Base-by-base conservation (phyloP, 2,113 vertebrate genomes). In the Junco hyemalis region DNA sequence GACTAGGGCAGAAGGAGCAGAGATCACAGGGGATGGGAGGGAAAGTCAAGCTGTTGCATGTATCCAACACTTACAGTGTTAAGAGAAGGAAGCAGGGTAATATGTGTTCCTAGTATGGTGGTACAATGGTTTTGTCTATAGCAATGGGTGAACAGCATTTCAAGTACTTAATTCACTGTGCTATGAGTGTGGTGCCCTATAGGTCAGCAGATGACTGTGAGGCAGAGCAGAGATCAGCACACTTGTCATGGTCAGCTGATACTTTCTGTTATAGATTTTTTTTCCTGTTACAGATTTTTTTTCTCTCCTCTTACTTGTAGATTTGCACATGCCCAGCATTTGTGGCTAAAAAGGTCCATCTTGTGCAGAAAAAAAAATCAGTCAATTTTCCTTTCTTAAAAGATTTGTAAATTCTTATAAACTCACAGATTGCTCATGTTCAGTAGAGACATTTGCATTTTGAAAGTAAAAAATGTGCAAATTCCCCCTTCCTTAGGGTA, bases 91-190 rank as follows among this genome's bases (percentile, higher is more conserved):
- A 65, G 14, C 0, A 25, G 44, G 35, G 8, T 35, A 44, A 57
- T 53, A 31, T 29, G 28, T 2, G 0, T 59, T 79, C 22, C 38
- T 70, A 25, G 11, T 28, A 25, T 2, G 2, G 51, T 53, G 38
- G 12, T 50, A 45, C 19, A 40, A 11, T 28, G 70, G 51, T 26
- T 81, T 87, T 92, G 56, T 53, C 38, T 50, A 8, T 9, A 63
- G 47, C 28, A 90, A 74, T 14, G 36, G 14, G 5, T 61, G 47
- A 45, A 53, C 16, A 68, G 42, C 6, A 22, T 85, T 65, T 73
- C 26, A 85, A 36, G 44, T 61, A 61, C 35, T 10, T 47, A 45
- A 88, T 36, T 50, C 26, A 80, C 20, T 59, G 59, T 56, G 25
- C 17, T 1, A 42, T 42, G 4, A 47, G 31, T 35, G 31, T 35